Base-by-base conservation (phyloP, 2,797 vertebrate genomes). In the Atherinosoma microstoma region DNA sequence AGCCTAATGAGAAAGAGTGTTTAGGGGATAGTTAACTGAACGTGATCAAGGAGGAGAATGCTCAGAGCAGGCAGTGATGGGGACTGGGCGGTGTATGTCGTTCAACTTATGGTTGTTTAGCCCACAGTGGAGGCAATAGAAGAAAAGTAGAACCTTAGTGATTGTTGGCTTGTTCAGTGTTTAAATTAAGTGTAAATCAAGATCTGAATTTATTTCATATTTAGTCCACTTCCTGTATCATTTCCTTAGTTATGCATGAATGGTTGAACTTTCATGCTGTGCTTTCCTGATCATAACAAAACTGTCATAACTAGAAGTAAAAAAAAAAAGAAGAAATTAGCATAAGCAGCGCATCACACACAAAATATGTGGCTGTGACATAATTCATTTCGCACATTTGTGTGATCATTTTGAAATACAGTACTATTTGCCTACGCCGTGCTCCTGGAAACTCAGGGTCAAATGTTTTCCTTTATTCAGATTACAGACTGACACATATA, bases 11-110 rank as follows among this genome's bases (percentile, higher is more conserved):
- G 86, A 89, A 70, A 86, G 88, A 89, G 90, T 91, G 92, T 91
- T 93, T 92, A 89, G 89, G 76, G 78, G 87, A 78, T 51, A 65
- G 85, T 87, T 92, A 93, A 93, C 92, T 93, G 90, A 90, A 92
- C 81, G 84, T 92, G 92, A 91, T 89, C 86, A 83, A 87, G 87
- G 84, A 89, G 84, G 83, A 80, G 92, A 91, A 88, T 82, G 85
- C 84, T 69, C 79, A 89, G 79, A 82, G 88, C 70, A 73, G 87
- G 61, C 75, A 60, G 77, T 68, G 80, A 80, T 38, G 70, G 80
- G 64, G 78, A 76, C 16, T 67, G 78, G 75, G 81, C 72, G 83
- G 67, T 63, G 58, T 66, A 45, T 83, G 85, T 89, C 85, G 86
- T 84, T 87, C 86, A 78, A 57, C 40, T 49, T 63, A 51, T 67